A percentile compares a stretch with the other conserved stretches of the same genome.
These are phyloP conservation scores for Coregonus sp. DNA, from an alignment of 2,797 vertebrate genomes.

Conservation along the genomic window DNA sequence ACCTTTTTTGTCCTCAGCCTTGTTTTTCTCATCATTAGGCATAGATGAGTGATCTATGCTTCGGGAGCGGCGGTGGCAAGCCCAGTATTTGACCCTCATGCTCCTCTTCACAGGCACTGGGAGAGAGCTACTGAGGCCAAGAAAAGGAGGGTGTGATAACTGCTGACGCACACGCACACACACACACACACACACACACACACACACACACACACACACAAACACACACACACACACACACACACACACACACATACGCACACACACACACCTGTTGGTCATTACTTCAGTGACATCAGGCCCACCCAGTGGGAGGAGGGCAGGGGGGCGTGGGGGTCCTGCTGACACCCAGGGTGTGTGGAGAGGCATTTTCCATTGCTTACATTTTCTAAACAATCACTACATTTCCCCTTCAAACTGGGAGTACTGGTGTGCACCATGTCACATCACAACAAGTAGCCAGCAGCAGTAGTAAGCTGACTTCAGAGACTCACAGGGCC, in stretches of 20 bases:
- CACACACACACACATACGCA: not conserved
- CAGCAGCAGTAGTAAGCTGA: constrained; percentile 3
- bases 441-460: constrained; percentile 2
- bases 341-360: not conserved
- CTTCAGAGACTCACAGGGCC: constrained; percentile 28
- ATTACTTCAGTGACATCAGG: not conserved
- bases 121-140: not conserved
- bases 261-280: not conserved
- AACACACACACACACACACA: too few species aligned
- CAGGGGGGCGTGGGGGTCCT: not conserved
- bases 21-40: constrained; percentile 39
- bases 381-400: not conserved
- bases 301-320: not conserved
- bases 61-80: constrained; percentile 21
- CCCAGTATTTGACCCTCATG: constrained; percentile 41
- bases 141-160: constrained; percentile 23
- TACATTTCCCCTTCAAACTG: not conserved
- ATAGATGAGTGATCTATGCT: constrained; percentile 38
- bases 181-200: too few species aligned
- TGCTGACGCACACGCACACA: not conserved
- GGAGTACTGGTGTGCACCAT: not conserved
- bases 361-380: constrained; percentile 48
- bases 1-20: constrained; percentile 30
- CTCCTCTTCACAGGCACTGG: constrained; percentile 28
- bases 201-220: too few species aligned